phyloP scores from a whole-genome alignment of 2,797 vertebrate genomes.

The Ctenopoma multispine region DNA sequence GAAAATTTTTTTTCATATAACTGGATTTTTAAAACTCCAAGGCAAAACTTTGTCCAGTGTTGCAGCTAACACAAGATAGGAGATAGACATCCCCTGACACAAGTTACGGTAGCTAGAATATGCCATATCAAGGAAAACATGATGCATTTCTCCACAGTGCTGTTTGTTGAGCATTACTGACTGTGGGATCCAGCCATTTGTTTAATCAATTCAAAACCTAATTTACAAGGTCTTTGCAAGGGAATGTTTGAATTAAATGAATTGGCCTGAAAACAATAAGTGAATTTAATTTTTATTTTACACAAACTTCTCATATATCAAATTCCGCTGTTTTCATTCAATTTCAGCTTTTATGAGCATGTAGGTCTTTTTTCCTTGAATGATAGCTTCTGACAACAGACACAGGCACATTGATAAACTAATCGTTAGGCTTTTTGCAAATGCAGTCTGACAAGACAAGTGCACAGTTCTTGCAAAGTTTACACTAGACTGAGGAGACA shows the following conservation, averaged over 20 bases:
- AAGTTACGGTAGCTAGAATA: neutral
- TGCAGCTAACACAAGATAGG: neutral
- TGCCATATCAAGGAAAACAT: neutral
- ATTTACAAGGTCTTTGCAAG: too few relatives aligned
- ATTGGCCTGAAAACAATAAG: neutral
- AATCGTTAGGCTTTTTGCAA: conserved; percentile 27
- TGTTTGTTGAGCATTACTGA: too few relatives aligned
- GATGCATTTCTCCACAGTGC: too few relatives aligned
- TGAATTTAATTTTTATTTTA: conserved; percentile 4
- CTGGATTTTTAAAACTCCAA: neutral
- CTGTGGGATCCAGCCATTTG: too few relatives aligned
- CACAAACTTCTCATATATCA: conserved; percentile 2
- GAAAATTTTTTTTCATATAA: neutral
- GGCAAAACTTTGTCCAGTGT: too few relatives aligned
- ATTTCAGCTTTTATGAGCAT: conserved; percentile 1
- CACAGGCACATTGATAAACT: conserved; percentile 19
- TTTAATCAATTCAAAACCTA: too few relatives aligned
- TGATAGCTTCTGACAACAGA: conserved; percentile 9
- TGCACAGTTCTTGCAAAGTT: conserved; percentile 20
- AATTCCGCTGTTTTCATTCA: conserved; percentile 20
- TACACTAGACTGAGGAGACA: conserved; percentile 13
- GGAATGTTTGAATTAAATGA: neutral
- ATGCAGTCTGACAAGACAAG: conserved; percentile 37
- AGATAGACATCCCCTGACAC: neutral
- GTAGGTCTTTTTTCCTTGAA: neutral